phyloP scores from a whole-genome alignment of 2,797 vertebrate genomes.

The Semotilus atromaculatus region DNA sequence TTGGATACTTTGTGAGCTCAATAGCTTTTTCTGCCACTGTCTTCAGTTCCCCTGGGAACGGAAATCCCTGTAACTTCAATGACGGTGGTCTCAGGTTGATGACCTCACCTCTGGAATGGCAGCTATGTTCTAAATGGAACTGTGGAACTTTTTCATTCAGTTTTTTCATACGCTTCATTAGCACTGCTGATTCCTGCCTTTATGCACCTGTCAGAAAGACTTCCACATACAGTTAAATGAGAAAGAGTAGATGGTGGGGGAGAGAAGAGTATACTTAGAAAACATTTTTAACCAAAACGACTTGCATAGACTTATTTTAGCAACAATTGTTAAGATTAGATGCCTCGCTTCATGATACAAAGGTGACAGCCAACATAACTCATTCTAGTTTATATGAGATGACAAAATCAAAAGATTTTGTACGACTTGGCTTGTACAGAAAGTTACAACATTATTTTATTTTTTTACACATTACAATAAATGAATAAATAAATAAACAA shows the following conservation, averaged over 20 bases:
- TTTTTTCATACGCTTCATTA: constrained; percentile 76
- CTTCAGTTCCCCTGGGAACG: constrained; percentile 59
- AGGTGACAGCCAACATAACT: not conserved
- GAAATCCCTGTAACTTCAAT: constrained; percentile 45
- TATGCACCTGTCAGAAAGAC: constrained; percentile 78
- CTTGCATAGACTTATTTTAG: not conserved
- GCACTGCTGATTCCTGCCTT: constrained; percentile 73
- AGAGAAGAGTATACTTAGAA: constrained; percentile 30
- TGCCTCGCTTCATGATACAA: not conserved
- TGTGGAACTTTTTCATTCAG: constrained; percentile 72
- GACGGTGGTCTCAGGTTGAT: constrained; percentile 60
- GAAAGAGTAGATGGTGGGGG: constrained; percentile 41
- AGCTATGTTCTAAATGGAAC: constrained; percentile 76
- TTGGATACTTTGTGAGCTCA: constrained; percentile 67
- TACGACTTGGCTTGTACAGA: not conserved
- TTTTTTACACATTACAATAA: not conserved
- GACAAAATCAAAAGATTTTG: not conserved
- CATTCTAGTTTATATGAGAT: not conserved
- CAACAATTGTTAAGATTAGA: not conserved
- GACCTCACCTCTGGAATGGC: constrained; percentile 72
- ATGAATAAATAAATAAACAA: too few relatives aligned
- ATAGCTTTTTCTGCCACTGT: constrained; percentile 61
- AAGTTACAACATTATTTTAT: not conserved
- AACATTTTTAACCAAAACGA: not conserved
- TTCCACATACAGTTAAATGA: constrained; percentile 63